Evolutionary conservation across 2,888 invertebrate genomes (phyloP), one percentile per base, ranked within the genome.

Genomic region (Drosophila glabriapex): DNA sequence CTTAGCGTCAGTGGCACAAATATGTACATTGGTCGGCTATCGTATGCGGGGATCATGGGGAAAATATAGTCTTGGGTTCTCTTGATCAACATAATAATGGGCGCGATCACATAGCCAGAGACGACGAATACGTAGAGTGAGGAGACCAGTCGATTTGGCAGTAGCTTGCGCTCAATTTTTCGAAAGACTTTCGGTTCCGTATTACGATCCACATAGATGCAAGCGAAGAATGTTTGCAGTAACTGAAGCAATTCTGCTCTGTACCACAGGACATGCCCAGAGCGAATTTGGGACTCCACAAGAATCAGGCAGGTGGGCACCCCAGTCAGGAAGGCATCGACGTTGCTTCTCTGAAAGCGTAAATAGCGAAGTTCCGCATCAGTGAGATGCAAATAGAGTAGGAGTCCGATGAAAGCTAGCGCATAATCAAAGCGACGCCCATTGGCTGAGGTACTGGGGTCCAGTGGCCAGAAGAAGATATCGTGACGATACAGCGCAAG

Each of bases 401-500:
- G 5, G 29, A 81, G 76, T 1, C 76, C 80, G 9, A 87, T 3
- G 1, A 77, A 1, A 10, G 80, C 82, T 1, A 81, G 5, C 0
- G 73, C 46, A 2, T 80, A 73, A 58, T 89, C 85, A 7, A 85
- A 54, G 16, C 67, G 37, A 2, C 53, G 53, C 66, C 78, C 72
- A 5, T 12, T 25, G 9, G 66, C 4, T 3, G 60, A 73, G 7
- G 71, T 76, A 5, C 66, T 70, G 19, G 81, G 76, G 37, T 88
- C 91, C 64, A 92, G 54, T 1, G 92, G 92, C 92, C 92, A 92
- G 58, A 82, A 88, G 19, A 92, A 72, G 25, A 76, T 78, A 67
- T 90, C 91, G n/a, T 60, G 64, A 1, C 91, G 91, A 65, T 75
- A 88, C 0, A 87, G 7, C 0, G 41, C 55, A 52, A 92, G 16